phyloP scores from a whole-genome alignment of 2,113 vertebrate species.

The Ptilonorhynchus violaceus region DNA sequence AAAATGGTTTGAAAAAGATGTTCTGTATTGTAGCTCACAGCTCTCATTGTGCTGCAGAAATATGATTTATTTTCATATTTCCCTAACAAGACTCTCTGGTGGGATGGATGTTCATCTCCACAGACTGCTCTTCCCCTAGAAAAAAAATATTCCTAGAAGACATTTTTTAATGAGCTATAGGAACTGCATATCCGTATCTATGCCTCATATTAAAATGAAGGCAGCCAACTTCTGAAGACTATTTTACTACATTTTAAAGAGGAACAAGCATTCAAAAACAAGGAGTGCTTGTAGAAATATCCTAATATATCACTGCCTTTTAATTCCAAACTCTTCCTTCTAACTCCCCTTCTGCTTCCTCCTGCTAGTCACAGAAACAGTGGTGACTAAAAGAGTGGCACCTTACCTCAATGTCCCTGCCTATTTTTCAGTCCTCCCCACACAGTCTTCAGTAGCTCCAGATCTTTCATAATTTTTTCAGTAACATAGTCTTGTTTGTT shows the following conservation, averaged over 20 bases:
- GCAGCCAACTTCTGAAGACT: not conserved
- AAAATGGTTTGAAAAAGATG: constrained; percentile 25
- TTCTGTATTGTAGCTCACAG: constrained; percentile 35
- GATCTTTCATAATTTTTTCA: not conserved
- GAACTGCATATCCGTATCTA: not conserved
- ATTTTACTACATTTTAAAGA: not conserved
- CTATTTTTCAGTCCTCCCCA: not conserved
- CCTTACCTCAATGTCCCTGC: not conserved
- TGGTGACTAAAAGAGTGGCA: not conserved
- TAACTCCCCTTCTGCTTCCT: not conserved
- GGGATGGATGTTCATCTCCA: constrained; percentile 53
- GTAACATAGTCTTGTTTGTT: not conserved
- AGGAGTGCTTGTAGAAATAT: not conserved
- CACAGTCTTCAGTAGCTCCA: not conserved
- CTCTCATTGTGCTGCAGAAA: not conserved
- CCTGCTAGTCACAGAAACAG: not conserved
- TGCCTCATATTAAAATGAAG: constrained; percentile 38
- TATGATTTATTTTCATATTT: constrained; percentile 55
- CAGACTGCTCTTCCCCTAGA: not conserved
- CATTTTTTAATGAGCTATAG: constrained; percentile 52
- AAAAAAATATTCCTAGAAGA: constrained; percentile 16
- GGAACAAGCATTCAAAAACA: not conserved
- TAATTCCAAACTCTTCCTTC: not conserved
- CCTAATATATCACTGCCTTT: not conserved
- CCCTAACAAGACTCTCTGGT: constrained; percentile 35